Percentiles rank a stretch among this genome's conserved stretches.
phyloP scores from a whole-genome alignment of 23 tunicate genomes.

The Ascidia mentula region DNA sequence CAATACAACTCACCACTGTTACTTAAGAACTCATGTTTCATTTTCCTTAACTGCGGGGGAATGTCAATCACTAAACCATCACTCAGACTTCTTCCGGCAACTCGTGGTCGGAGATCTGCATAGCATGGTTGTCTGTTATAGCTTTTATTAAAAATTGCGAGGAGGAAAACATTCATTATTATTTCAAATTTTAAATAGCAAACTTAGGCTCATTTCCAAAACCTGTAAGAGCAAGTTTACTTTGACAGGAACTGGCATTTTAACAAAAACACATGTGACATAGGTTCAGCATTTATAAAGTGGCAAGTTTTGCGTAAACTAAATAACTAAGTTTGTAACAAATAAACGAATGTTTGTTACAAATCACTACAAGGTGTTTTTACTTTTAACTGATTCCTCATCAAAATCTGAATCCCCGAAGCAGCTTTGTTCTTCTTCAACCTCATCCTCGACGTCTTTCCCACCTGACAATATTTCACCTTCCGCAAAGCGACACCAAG shows the following conservation, averaged over 20 bases:
- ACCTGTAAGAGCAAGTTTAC: no score
- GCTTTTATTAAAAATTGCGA: no score
- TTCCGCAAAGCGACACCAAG: constrained; percentile 33
- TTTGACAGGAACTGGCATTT: no score
- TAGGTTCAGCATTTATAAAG: no score
- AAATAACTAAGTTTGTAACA: no score
- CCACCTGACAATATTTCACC: constrained; percentile 4
- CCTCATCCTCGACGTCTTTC: constrained; percentile 1
- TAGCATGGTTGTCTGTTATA: no score
- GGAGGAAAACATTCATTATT: no score
- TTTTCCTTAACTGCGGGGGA: not conserved
- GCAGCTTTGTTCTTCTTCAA: not conserved
- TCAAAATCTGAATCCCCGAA: not conserved
- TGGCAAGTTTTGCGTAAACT: no score
- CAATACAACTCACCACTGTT: constrained; percentile 33
- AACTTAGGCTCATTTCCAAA: no score
- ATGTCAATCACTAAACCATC: constrained; percentile 15
- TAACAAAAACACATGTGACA: no score
- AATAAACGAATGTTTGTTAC: no score
- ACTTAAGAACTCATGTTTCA: not conserved
- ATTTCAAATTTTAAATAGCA: no score
- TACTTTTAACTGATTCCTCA: not conserved
- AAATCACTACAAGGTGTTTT: not conserved
- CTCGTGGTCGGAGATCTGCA: constrained; percentile 10
- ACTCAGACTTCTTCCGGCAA: constrained; percentile 3